These are phyloP conservation scores for Piscicola geometra DNA, from an alignment of 2,888 invertebrate genomes.

Conservation along the genomic window DNA sequence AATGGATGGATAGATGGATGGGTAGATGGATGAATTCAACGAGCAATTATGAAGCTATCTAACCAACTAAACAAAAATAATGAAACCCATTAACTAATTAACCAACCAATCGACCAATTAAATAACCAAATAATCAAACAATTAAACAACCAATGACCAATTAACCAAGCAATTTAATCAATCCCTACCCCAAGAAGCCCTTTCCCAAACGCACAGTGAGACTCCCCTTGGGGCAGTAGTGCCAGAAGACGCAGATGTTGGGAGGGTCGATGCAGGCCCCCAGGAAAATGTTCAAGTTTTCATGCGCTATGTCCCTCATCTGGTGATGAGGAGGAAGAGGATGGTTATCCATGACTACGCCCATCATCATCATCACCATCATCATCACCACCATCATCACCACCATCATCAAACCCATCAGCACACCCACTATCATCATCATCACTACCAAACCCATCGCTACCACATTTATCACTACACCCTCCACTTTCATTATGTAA, in stretches of 20 bases:
- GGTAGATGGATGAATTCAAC: too few relatives aligned
- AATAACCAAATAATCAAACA: not conserved
- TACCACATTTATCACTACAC: too few relatives aligned
- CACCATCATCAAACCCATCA: not conserved
- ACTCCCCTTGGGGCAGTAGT: constrained; percentile 77
- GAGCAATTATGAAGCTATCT: too few relatives aligned
- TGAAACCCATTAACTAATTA: too few relatives aligned
- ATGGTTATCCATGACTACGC: not conserved
- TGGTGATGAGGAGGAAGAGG: constrained; percentile 51
- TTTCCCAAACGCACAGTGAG: constrained; percentile 54
- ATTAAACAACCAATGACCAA: not conserved
- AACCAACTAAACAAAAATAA: too few relatives aligned
- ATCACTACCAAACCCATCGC: not conserved
- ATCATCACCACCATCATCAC: too few relatives aligned
- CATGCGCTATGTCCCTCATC: constrained; percentile 79
- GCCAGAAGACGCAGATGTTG: constrained; percentile 69
- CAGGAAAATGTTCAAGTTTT: constrained; percentile 76
- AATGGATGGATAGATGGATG: too few relatives aligned
- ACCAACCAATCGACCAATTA: not conserved
- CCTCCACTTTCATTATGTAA: too few relatives aligned
- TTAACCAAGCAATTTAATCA: too few relatives aligned
- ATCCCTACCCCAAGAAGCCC: not conserved
- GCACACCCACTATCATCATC: not conserved
- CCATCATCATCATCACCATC: too few relatives aligned
- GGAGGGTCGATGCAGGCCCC: constrained; percentile 78